phyloP scores from a whole-genome alignment of 1,140 invertebrate species.

The Nebria ingens region DNA sequence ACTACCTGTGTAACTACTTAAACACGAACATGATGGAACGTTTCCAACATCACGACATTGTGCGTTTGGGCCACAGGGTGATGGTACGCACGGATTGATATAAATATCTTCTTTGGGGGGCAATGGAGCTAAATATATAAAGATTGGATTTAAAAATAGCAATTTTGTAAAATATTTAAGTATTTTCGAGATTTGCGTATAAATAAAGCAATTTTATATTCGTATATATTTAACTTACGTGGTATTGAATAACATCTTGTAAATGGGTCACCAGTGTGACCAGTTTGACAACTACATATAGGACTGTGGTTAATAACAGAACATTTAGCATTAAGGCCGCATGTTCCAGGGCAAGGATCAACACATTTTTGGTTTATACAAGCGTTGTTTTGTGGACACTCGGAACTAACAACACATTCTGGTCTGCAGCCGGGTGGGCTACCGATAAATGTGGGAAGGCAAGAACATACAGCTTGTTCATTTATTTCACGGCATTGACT shows the following conservation, averaged over 20 bases:
- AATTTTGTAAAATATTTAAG: not conserved
- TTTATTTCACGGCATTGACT: conserved; percentile 62
- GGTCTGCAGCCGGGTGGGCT: conserved; percentile 65
- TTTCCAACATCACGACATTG: conserved; percentile 53
- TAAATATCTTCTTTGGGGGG: conserved; percentile 23
- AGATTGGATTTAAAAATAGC: not conserved
- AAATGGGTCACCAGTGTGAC: conserved; percentile 72
- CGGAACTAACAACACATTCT: conserved; percentile 66
- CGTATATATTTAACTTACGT: conserved; percentile 28
- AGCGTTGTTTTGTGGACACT: conserved; percentile 57
- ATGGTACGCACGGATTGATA: conserved; percentile 58
- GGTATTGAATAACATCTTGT: conserved; percentile 49
- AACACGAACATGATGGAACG: conserved; percentile 51
- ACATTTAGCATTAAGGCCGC: conserved; percentile 67
- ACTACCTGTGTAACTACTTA: conserved; percentile 38
- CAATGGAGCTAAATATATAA: conserved; percentile 26
- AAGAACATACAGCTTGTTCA: conserved; percentile 68
- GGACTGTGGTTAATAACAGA: conserved; percentile 74
- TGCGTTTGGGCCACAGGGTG: conserved; percentile 60
- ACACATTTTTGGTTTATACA: conserved; percentile 70
- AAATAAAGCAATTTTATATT: not conserved
- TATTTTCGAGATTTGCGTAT: conserved; percentile 34
- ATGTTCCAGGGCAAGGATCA: conserved; percentile 70
- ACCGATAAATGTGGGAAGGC: conserved; percentile 61
- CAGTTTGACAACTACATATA: conserved; percentile 65